Evolutionary conservation across 2,888 invertebrate genomes (phyloP), one percentile per base, ranked within the genome.

Genomic region (Nomada ferruginata): DNA sequence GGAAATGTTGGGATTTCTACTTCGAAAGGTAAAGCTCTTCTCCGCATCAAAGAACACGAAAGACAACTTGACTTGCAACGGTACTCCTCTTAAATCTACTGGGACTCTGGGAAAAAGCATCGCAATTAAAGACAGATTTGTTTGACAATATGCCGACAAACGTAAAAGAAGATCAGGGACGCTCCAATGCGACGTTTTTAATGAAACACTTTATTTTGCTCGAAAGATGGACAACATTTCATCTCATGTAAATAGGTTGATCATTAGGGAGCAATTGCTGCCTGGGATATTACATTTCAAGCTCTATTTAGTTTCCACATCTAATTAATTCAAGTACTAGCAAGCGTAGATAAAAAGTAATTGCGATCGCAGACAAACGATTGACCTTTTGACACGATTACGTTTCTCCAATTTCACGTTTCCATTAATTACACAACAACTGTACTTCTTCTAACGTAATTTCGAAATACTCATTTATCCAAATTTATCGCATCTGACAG

Each of bases 11-110:
- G 57, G 55, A 44, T 36, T 72, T 69, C 20, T 85, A 36, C 72
- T 85, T 15, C 78, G 75, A 26, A 83, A 85, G 87, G 85, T 86
- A 86, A 82, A 78, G 53, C 42, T 57, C n/a, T 68, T 13, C 20
- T 64, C 53, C 44, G n/a, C 20, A 29, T 71, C 70, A 57, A 65
- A 66, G 69, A 69, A 52, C 61, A 42, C 23, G 55, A 79, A 29
- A 57, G 50, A 20, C 18, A 18, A 55, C 76, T 59, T 10, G 50
- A 76, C 26, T 50, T 11, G 18, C 59, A 42, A 47, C 23, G 42
- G 50, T 42, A 50, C 20, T 44, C 2, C 29, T 26, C 29, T 52
- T 36, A 42, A 61, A 59, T 63, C 47, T 29, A n/a, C 65, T 26
- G 57, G 23, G 13, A 55, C 57, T 11, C 18, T 10, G 3, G 18